Evolutionary conservation across 2,888 invertebrate genomes (phyloP), one percentile per base, ranked within the genome.

Genomic region (Hypena proboscidalis): DNA sequence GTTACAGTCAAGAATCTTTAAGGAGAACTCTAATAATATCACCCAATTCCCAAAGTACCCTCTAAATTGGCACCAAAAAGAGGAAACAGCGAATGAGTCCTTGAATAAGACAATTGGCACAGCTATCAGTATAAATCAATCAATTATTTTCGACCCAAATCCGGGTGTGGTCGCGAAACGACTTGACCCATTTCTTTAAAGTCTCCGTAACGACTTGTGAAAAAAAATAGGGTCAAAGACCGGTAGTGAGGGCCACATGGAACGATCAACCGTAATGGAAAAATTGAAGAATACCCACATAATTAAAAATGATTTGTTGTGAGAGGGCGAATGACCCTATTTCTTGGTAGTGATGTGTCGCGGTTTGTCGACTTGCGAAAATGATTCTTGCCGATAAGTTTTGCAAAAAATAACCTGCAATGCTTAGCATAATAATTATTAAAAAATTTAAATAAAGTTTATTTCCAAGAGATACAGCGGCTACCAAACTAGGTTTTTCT

Each of bases 251-350:
- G 68, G 46, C 67, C 74, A 70, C 71, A 71, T 74, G 70, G 65
- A 66, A 69, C 70, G 80, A 78, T 75, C 77, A 74, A 65, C 20
- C 56, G 58, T 78, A 78, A 84, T 85, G 82, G 77, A 76, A 83
- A 80, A 81, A 89, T 87, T 85, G 84, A 80, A 81, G 80, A 78
- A 80, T 80, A 80, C 74, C 71, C 77, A 85, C 80, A 88, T 71
- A 90, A 90, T 89, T 90, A 90, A 90, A 89, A 90, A 87, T 88
- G 85, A 87, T 83, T 88, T 86, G 85, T 83, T 73, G 75, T 66
- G 63, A 54, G 83, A 80, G 80, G 89, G 89, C 80, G 82, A 87
- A 85, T 83, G 87, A 85, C 87, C 88, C 76, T 85, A 80, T 80
- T 83, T 73, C 70, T 73, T 52, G 13, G 19, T 81, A 87, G 85